These are phyloP conservation scores for Sebastes dallii DNA, from an alignment of 2,797 vertebrate genomes.

Conservation along the genomic window DNA sequence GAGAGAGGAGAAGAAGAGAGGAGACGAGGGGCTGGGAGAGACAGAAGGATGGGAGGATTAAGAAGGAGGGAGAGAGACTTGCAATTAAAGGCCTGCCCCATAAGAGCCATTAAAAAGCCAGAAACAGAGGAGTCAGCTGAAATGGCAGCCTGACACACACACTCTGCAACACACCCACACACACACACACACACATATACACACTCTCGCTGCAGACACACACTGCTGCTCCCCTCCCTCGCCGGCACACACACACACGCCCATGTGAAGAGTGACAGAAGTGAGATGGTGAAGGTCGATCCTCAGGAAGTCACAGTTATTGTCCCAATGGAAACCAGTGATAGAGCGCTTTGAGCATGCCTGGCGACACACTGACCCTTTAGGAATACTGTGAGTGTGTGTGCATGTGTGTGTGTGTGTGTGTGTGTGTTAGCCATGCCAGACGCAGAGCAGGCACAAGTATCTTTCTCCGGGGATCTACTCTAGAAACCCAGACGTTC, in stretches of 20 bases:
- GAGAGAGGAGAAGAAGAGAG: slow-evolving; percentile 57
- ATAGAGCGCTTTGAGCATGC: slow-evolving; percentile 79
- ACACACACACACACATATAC: slow-evolving; percentile 27
- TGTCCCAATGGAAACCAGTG: slow-evolving; percentile 74
- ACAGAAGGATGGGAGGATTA: slow-evolving; percentile 76
- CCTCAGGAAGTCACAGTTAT: slow-evolving; percentile 77
- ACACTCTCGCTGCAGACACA: slow-evolving; percentile 8
- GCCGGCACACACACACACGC: slow-evolving; percentile 25
- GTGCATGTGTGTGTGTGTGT: slow-evolving; percentile 14
- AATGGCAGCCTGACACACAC: slow-evolving; percentile 73
- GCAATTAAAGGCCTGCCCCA: slow-evolving; percentile 82
- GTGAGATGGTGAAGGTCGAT: slow-evolving; percentile 80
- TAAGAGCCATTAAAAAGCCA: slow-evolving; percentile 81
- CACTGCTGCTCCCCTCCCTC: neutral
- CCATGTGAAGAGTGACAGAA: slow-evolving; percentile 73
- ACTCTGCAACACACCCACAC: slow-evolving; percentile 26
- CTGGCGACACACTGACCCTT: slow-evolving; percentile 78
- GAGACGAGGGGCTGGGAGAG: slow-evolving; percentile 64
- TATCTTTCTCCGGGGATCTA: slow-evolving; percentile 74
- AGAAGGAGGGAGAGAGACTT: slow-evolving; percentile 76
- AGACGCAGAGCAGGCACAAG: slow-evolving; percentile 68
- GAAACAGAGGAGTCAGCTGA: slow-evolving; percentile 81
- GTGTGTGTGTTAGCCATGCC: slow-evolving; percentile 40
- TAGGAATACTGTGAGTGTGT: slow-evolving; percentile 66
- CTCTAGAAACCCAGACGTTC: slow-evolving; percentile 79